Percentiles rank a stretch among this genome's conserved stretches.
Evolutionary conservation across 2,113 vertebrate genomes (phyloP).

Genomic region (Etheostoma spectabile): DNA sequence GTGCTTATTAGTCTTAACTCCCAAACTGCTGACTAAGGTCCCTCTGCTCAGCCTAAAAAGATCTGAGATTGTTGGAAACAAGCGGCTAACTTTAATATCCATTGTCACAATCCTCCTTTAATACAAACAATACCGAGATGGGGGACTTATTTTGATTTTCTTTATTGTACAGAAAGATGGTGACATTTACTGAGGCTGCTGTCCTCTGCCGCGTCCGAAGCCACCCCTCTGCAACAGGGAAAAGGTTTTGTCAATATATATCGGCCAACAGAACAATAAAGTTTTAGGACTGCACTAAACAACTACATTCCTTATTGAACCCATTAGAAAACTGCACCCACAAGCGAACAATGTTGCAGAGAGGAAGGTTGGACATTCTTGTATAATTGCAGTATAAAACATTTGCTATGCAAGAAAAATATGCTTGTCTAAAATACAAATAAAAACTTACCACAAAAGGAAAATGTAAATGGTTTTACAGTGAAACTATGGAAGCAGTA

Average conservation of each 20-base stretch:
- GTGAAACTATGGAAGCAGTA: conserved; percentile 48
- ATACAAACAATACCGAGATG: background rate
- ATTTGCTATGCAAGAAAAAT: background rate
- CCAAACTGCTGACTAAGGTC: no score
- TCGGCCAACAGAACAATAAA: background rate
- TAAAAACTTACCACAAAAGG: background rate
- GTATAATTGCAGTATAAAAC: background rate
- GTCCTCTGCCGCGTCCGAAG: conserved; percentile 97
- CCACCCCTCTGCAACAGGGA: conserved; percentile 91
- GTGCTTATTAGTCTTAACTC: no score
- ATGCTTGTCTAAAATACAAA: background rate
- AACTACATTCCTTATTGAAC: conserved; percentile 13
- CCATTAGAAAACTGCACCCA: background rate
- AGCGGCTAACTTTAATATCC: no score
- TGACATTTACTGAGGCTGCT: conserved; percentile 92
- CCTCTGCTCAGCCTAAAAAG: no score
- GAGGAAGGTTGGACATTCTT: background rate
- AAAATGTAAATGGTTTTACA: background rate
- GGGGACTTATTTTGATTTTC: conserved; percentile 71
- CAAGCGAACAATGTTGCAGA: background rate
- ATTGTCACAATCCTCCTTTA: no score
- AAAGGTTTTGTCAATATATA: conserved; percentile 6
- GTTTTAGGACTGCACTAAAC: background rate
- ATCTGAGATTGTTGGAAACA: no score
- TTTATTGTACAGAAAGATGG: conserved; percentile 93